phyloP scores from a whole-genome alignment of 2,888 invertebrate genomes.

The Rhorus exstirpatorius region DNA sequence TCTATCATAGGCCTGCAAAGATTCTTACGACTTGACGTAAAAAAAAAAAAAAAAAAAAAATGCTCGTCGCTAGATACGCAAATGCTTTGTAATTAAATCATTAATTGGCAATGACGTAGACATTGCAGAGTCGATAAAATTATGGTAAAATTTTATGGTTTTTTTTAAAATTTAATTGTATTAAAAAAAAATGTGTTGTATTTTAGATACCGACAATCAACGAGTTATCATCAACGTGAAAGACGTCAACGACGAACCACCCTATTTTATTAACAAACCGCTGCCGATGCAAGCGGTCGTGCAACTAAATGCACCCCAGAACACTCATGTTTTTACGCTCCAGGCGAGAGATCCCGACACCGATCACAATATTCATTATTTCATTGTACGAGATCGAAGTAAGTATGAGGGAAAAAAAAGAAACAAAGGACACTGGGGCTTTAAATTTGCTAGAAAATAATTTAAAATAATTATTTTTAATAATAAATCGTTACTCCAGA shows the following conservation, averaged over 20 bases:
- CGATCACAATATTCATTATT: constrained; percentile 98
- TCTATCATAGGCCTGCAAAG: constrained; percentile 48
- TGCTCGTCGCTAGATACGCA: constrained; percentile 54
- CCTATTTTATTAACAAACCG: constrained; percentile 98
- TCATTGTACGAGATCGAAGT: constrained; percentile 96
- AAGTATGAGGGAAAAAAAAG: constrained; percentile 77
- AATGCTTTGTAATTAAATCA: constrained; percentile 49
- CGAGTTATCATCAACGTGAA: constrained; percentile 97
- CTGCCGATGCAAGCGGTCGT: constrained; percentile 99
- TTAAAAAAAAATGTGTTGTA: constrained; percentile 54
- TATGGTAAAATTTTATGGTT: too few relatives aligned
- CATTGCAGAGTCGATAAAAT: constrained; percentile 1
- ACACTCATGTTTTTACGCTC: constrained; percentile 98
- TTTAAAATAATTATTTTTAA: too few relatives aligned
- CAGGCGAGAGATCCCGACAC: constrained; percentile 98
- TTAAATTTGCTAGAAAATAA: too few relatives aligned
- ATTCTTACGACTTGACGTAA: too few relatives aligned
- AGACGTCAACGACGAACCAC: constrained; percentile 98
- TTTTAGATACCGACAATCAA: constrained; percentile 97
- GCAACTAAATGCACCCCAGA: constrained; percentile 97
- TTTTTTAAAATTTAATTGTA: constrained; percentile 5
- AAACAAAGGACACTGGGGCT: too few relatives aligned
- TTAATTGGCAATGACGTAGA: constrained; percentile 42
- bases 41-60: constrained; percentile 9
- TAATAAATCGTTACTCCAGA: too few relatives aligned